Evolutionary conservation across 2,113 vertebrate species (phyloP), one percentile per base, ranked within the genome.

Genomic region (Tretioscincus oriximinensis): DNA sequence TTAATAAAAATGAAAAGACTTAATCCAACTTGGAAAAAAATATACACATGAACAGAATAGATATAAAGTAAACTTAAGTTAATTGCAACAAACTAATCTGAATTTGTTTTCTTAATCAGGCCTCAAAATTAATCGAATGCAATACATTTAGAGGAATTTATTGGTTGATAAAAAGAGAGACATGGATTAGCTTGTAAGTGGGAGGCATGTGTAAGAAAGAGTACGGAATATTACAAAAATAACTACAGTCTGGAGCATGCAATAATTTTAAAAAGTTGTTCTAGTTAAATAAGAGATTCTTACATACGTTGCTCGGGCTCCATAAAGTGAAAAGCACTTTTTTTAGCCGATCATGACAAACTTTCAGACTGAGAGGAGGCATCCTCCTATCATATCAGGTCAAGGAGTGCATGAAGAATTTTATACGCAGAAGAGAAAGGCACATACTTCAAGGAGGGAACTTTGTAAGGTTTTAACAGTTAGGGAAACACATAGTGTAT

Each of bases 181-280:
- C 35, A 63, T 49, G 28, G 66, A 49, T 63, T 63, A 82, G 21
- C 54, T 58, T 54, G 31, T 76, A 61, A 76, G 51, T 31, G 20
- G 66, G 66, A 76, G 21, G 70, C 54, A 31, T 61, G n/a, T 54
- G 31, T 63, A 76, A 82, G 21, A 35, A 68, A 60, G 51, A 61
- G 60, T 63, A 47, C 22, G 61, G 49, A 54, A 80, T 10, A 4
- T 70, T 82, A 82, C 80, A 82, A 82, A 82, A 82, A 82, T 76
- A 82, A 64, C 66, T 82, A 67, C 72, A 49, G 29, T 49, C 21
- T 41, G 67, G 35, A 49, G 26, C 80, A 82, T 82, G 73, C 80
- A 82, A 28, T 31, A 49, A 45, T 65, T 76, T 76, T 63, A 11
- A 70, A 76, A 82, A 49, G 80, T 41, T 63, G 73, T 76, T 76